These are phyloP conservation scores for Trichosurus vulpecula DNA, from an alignment of 2,797 vertebrate genomes.

Conservation along the genomic window DNA sequence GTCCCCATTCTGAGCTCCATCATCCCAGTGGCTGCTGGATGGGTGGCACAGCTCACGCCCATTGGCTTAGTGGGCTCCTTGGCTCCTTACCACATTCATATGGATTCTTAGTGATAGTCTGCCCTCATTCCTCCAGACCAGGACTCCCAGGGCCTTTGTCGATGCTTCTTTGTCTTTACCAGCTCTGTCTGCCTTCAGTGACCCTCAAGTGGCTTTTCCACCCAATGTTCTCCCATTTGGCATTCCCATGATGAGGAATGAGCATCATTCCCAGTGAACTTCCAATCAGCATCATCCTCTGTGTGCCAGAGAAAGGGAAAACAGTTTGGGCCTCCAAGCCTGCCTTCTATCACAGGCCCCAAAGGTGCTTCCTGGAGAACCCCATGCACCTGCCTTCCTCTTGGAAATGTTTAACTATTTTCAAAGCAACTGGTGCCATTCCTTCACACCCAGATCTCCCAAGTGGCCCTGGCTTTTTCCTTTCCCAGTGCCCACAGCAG, in stretches of 20 bases:
- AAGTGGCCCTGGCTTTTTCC: too few species aligned
- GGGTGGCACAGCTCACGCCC: neutral
- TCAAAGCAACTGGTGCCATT: neutral
- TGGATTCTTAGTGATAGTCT: neutral
- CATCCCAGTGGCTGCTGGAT: neutral
- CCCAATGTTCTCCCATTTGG: neutral
- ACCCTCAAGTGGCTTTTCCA: neutral
- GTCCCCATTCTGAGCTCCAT: neutral
- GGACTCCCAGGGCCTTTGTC: neutral
- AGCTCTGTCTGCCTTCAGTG: neutral
- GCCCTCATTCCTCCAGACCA: neutral
- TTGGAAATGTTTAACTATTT: neutral
- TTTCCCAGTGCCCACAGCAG: neutral
- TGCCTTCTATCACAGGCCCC: neutral
- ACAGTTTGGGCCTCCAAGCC: neutral
- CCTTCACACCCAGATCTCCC: neutral
- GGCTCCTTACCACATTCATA: neutral
- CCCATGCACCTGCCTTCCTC: neutral
- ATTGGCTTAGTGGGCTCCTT: neutral
- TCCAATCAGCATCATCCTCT: neutral
- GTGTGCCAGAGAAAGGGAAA: neutral
- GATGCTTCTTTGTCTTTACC: neutral
- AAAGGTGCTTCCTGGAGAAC: neutral
- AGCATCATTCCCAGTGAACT: neutral
- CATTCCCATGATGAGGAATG: neutral